Base-by-base conservation (phyloP, 1,140 invertebrate genomes). In the Drosophila bocki region DNA sequence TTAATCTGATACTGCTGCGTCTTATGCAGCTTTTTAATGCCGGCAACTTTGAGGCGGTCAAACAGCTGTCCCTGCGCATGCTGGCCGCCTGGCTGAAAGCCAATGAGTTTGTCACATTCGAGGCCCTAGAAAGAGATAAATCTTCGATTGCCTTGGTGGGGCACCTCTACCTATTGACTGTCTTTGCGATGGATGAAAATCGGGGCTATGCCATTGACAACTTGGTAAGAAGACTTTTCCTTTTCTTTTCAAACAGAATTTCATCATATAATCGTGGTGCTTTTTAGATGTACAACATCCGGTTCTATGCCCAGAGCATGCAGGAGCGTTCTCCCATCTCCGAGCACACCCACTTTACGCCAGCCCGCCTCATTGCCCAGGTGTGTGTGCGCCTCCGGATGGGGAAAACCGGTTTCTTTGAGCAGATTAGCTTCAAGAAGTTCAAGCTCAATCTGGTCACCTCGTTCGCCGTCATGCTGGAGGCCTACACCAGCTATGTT, bases 401-500 rank as follows among this genome's bases (percentile, higher is more conserved):
- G 0, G 71, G 67, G 15, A 91, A 80, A 6, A 67, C 77, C 44
- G 80, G 63, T 1, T 92, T 92, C 57, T 86, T 92, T n/a, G 88
- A 92, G 44, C 56, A 76, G 7, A 86, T 92, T 47, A 78, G 88
- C 7, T 85, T 84, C 29, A 85, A 90, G 11, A 71, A 62, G 13
- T 91, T 81, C 33, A 78, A 79, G 32, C 32, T 85, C 1, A 84
- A 45, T 39, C 44, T 78, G 17, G 59, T 76, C 3, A 90, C 77
- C 11, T 78, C 91, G 0, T 92, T 92, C 41, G 91, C 91, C 56
- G 84, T 91, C 11, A 82, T 92, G 59, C 54, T 88, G 19, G 80
- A 92, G 54, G 78, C 91, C 4, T 92, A 92, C 51, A 76, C 83
- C n/a, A 92, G 91, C 44, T 92, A 92, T 56, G 62, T 92, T 2